Evolutionary conservation across 2,797 vertebrate species (phyloP).

Genomic region (Tokudaia tokunoshimensis): DNA sequence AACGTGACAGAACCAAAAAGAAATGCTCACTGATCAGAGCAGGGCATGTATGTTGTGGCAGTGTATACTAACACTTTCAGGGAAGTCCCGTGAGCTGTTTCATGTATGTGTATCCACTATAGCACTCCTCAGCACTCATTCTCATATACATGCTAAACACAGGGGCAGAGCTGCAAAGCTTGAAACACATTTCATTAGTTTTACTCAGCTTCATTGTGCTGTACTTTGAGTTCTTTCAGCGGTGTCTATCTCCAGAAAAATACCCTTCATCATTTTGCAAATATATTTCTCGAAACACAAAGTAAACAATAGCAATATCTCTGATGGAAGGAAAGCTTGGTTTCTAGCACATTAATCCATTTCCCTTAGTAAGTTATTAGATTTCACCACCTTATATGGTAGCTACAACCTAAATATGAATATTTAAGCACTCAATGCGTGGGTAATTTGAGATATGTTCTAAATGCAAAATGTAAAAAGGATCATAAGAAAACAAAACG

Average conservation of each 20-base stretch:
- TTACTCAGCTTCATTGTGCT: background rate
- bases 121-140: background rate
- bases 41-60: background rate
- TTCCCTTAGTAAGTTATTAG: conserved; percentile 15
- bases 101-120: background rate
- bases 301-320: background rate
- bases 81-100: background rate
- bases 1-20: background rate
- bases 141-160: background rate
- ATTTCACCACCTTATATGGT: background rate
- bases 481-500: background rate
- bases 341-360: background rate
- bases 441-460: background rate
- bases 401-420: background rate
- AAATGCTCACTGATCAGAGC: background rate
- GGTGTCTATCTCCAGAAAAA: background rate
- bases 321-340: background rate
- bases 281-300: conserved; percentile 32
- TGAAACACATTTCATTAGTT: background rate
- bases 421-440: background rate
- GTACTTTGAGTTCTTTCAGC: background rate
- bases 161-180: background rate
- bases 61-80: background rate
- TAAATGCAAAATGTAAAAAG: background rate
- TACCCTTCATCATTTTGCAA: background rate